Base-by-base conservation (phyloP, 53 echinoderm and acorn worm species). In the Stichopus horrens region DNA sequence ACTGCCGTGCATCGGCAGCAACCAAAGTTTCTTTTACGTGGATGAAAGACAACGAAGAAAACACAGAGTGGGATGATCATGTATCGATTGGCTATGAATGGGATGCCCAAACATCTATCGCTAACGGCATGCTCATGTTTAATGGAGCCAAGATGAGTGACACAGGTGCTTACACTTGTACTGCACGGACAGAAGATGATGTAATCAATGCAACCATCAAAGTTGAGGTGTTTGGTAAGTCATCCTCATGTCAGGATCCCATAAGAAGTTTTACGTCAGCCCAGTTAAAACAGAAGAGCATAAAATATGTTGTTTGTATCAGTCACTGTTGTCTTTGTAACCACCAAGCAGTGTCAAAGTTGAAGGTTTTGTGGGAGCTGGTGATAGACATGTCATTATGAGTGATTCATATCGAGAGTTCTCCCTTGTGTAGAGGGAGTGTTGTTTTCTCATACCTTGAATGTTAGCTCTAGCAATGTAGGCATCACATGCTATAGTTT, bases 211-310 rank as follows among this genome's bases (percentile, higher is more conserved):
- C 80, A 37, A 90, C 96, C 20, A 89, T 98, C 88, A 89, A 74
- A 52, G 92, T 96, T 23, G 79, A 93, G 67, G 96, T 97, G 63
- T 91, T 77, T 58, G 92, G 99, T 98, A 90, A 76, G 99, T 86
- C 11, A 9, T 79, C 20, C 52, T 54, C 5, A 37, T 75, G 75
- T 75, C 4, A 75, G 37, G 37, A 37, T 37, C 37, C 1, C 37
- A 37, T 37, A 37, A 2, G 37, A 37, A 37, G 37, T 37, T 37
- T 37, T 2, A 37, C 37, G 2, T 37, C 37, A 37, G 37, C 37
- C 37, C 37, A 37, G 37, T 37, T 37, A 37, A 37, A 37, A 37
- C 37, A 37, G 37, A 1, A 37, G 37, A 37, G 37, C 37, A 37
- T 37, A 2, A 0, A 37, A 37, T 37, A 37, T 2, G 37, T 2